phyloP scores from a whole-genome alignment of 2,888 invertebrate genomes.

The Acronicta alni region DNA sequence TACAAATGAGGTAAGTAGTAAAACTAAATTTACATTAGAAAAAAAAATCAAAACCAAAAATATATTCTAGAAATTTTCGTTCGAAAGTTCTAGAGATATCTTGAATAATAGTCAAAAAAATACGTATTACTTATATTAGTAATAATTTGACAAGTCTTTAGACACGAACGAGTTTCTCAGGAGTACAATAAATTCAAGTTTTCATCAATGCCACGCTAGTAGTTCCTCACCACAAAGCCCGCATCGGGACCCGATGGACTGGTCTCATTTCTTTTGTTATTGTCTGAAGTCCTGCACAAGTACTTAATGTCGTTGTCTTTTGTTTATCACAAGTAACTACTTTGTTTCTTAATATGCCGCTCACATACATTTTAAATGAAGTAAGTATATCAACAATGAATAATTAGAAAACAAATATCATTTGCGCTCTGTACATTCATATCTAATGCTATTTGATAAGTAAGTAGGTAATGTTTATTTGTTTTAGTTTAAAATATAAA shows the following conservation, averaged over 20 bases:
- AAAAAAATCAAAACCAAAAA: too few relatives aligned
- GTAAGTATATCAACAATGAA: slow-evolving; percentile 4
- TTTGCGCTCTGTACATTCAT: background rate
- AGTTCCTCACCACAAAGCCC: slow-evolving; percentile 68
- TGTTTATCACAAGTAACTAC: slow-evolving; percentile 53
- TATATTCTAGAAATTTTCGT: too few relatives aligned
- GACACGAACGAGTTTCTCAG: slow-evolving; percentile 1
- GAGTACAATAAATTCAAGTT: slow-evolving; percentile 20
- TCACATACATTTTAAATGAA: background rate
- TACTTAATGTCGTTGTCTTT: slow-evolving; percentile 49
- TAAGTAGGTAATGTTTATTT: slow-evolving; percentile 3
- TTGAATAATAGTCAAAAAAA: slow-evolving; percentile 10
- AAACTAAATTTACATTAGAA: too few relatives aligned
- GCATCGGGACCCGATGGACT: slow-evolving; percentile 62
- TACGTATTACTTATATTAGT: background rate
- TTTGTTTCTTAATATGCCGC: slow-evolving; percentile 10
- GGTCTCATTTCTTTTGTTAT: slow-evolving; percentile 67
- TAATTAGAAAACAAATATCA: slow-evolving; percentile 20
- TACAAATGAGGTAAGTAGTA: too few relatives aligned
- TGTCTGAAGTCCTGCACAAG: slow-evolving; percentile 52
- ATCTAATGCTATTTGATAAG: slow-evolving; percentile 6
- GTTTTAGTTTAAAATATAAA: background rate
- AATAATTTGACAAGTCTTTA: background rate
- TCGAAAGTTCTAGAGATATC: background rate
- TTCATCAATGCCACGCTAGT: slow-evolving; percentile 25